phyloP scores from a whole-genome alignment of 2,113 vertebrate genomes.

The cattle (Bos taurus) region ARS-UCD2.0 NC_037329.1:44778501-44779000 shows the following conservation, averaged over 20 bases:
- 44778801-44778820: background rate
- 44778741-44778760: background rate
- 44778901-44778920: background rate
- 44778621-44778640: background rate
- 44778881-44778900: background rate
- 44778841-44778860: background rate
- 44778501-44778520: background rate
- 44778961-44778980: background rate
- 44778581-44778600: background rate
- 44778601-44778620: background rate
- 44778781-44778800: background rate
- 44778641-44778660: background rate
- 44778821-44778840: background rate
- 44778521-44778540: background rate
- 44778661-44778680: background rate
- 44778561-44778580: background rate
- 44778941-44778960: background rate
- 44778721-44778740: background rate
- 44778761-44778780: constrained; percentile 4
- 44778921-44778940: background rate
- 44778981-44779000: background rate
- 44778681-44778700: background rate
- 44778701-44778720: background rate
- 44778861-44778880: background rate
- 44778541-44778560: background rate